Conservation (phyloP, 2,888 invertebrate genomes). For the Candidula unifasciata region DNA sequence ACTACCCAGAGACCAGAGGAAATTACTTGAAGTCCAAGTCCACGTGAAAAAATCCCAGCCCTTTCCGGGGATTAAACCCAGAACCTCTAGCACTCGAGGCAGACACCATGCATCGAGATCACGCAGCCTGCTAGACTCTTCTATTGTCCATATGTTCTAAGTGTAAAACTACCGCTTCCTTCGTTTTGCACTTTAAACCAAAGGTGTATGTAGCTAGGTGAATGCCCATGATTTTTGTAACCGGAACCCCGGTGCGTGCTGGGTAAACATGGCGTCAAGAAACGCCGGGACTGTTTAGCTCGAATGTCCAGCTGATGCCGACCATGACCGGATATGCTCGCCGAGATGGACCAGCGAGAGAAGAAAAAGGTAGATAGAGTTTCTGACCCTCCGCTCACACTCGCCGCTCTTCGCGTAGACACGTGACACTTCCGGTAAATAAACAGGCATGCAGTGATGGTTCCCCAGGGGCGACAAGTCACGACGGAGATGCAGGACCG, state of each 20-base stretch:
- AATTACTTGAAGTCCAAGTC: too few species aligned
- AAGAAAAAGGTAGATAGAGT: neutral
- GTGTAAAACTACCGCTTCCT: too few species aligned
- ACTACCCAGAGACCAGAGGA: too few species aligned
- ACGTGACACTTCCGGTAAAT: neutral
- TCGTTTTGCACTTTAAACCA: too few species aligned
- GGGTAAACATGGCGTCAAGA: conserved; percentile 11
- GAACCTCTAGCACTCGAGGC: too few species aligned
- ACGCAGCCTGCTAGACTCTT: too few species aligned
- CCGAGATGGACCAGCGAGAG: conserved; percentile 14
- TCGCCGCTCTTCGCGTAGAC: neutral
- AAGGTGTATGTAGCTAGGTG: neutral
- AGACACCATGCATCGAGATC: too few species aligned
- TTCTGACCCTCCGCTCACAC: neutral
- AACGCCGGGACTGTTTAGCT: conserved; percentile 21
- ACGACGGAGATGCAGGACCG: too few species aligned
- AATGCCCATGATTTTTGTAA: neutral
- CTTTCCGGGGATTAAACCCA: too few species aligned
- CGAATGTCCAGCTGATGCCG: conserved; percentile 9
- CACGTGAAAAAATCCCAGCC: too few species aligned
- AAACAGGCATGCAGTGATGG: neutral
- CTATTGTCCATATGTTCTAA: too few species aligned
- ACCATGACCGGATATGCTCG: conserved; percentile 30
- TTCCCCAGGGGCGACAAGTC: too few species aligned
- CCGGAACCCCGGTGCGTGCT: neutral